Percentiles rank a stretch among this genome's conserved stretches.
phyloP scores from a whole-genome alignment of 2,113 vertebrate species.

The Sapayoa aenigma region DNA sequence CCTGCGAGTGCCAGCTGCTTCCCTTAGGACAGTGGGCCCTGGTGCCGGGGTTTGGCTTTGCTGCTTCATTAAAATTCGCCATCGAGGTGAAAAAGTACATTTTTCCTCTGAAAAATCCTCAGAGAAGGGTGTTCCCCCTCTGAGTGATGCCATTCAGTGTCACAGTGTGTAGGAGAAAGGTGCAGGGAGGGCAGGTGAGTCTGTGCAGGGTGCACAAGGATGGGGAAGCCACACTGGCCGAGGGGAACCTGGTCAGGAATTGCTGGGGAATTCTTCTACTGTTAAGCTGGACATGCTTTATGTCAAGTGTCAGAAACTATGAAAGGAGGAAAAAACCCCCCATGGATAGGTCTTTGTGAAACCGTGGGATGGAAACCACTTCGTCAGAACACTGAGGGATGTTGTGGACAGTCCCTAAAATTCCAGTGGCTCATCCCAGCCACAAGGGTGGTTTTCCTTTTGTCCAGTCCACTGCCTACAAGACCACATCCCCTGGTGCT shows the following conservation, averaged over 20 bases:
- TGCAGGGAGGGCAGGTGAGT: background rate
- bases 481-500: background rate
- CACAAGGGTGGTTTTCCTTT: rapidly evolving
- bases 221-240: background rate
- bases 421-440: background rate
- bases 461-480: rapidly evolving
- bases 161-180: background rate
- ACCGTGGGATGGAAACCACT: background rate
- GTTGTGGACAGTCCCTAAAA: background rate
- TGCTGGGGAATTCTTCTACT: background rate
- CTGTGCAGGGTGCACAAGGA: rapidly evolving
- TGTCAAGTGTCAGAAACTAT: background rate
- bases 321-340: background rate
- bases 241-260: background rate
- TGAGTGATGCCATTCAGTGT: background rate
- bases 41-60: background rate
- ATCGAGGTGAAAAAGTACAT: background rate
- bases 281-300: background rate
- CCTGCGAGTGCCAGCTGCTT: rapidly evolving
- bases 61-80: background rate
- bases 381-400: background rate
- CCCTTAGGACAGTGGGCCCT: rapidly evolving
- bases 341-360: background rate
- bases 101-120: background rate
- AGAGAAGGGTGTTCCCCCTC: background rate